Conservation (phyloP, 2,797 vertebrate genomes). For the Pangasius djambal region DNA sequence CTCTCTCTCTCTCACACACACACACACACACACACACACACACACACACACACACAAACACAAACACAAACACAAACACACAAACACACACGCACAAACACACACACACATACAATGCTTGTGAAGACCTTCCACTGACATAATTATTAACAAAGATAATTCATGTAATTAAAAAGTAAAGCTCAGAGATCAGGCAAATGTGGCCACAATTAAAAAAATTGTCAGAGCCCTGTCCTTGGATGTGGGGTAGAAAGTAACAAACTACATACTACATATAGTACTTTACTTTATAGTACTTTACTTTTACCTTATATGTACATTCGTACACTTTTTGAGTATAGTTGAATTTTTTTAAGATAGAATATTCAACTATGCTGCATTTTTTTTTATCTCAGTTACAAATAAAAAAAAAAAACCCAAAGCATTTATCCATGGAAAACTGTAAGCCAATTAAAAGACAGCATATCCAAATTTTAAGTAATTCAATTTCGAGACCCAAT, state of each 20-base stretch:
- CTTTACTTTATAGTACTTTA: not conserved
- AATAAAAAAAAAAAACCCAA: no score
- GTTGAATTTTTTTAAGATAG: no score
- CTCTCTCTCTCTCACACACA: no score
- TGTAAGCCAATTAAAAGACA: not conserved
- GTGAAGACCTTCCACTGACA: not conserved
- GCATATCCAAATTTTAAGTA: not conserved
- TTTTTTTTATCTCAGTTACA: not conserved
- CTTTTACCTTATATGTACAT: not conserved
- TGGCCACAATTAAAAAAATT: no score
- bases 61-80: constrained; percentile 41
- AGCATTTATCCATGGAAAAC: not conserved
- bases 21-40: constrained; percentile 19
- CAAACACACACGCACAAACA: constrained; percentile 30
- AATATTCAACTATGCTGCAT: not conserved
- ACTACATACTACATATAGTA: not conserved
- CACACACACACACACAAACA: constrained; percentile 45
- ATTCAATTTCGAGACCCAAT: not conserved
- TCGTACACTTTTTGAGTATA: not conserved
- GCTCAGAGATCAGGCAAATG: not conserved
- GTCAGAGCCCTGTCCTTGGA: not conserved
- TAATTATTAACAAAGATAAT: not conserved
- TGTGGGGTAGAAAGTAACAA: not conserved
- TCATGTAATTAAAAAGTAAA: not conserved
- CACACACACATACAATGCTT: not conserved